Conservation (phyloP, 2,888 invertebrate genomes). For the Penaeus monodon region DNA sequence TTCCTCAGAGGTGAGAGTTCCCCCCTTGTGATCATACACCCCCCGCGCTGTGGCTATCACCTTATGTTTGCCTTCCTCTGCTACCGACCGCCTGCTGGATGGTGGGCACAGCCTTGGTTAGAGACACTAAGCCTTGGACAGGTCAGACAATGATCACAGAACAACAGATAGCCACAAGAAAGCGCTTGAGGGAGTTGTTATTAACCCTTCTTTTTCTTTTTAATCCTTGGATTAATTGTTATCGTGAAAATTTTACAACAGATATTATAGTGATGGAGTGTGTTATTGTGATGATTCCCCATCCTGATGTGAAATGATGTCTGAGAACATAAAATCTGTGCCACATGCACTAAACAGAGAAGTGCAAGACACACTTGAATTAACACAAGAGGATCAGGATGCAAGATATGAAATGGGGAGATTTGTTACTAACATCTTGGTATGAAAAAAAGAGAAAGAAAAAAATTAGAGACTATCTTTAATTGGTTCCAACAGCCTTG, state of each 20-base stretch:
- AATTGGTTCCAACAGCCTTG: too few species aligned
- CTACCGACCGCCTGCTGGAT: constrained; percentile 51
- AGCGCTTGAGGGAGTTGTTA: constrained; percentile 23
- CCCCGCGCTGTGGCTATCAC: constrained; percentile 70
- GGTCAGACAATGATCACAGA: constrained; percentile 23
- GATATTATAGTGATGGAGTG: not conserved
- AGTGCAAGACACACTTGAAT: constrained; percentile 35
- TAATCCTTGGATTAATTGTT: constrained; percentile 35
- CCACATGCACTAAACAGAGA: constrained; percentile 32
- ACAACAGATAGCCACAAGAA: constrained; percentile 33
- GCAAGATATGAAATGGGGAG: constrained; percentile 26
- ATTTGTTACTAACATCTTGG: not conserved
- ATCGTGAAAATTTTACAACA: constrained; percentile 28
- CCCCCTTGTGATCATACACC: constrained; percentile 83
- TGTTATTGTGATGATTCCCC: too few species aligned
- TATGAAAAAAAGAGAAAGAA: too few species aligned
- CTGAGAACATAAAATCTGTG: constrained; percentile 32
- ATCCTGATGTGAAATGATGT: not conserved
- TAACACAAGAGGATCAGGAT: constrained; percentile 16
- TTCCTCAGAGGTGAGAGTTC: constrained; percentile 85
- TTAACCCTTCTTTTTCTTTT: constrained; percentile 15
- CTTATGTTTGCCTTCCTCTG: constrained; percentile 66
- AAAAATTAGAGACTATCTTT: too few species aligned
- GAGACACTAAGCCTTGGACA: constrained; percentile 27
- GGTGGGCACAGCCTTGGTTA: constrained; percentile 50